phyloP scores from a whole-genome alignment of 2,888 invertebrate species.

The Phrixothrix hirtus region DNA sequence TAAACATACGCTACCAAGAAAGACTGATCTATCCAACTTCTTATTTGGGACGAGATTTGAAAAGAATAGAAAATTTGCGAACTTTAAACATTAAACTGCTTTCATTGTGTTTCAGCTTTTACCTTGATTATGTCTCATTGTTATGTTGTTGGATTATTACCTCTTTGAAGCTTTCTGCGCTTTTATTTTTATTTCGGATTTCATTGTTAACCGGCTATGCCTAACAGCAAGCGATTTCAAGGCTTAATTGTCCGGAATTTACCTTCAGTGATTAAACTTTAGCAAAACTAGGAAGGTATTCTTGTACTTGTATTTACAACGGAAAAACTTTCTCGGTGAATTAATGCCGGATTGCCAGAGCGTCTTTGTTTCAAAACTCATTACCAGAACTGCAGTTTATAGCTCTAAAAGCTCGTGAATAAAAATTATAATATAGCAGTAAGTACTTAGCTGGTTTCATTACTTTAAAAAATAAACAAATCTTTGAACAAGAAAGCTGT shows the following conservation, averaged over 20 bases:
- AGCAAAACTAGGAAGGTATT: conserved; percentile 41
- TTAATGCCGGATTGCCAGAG: conserved; percentile 39
- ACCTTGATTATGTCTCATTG: conserved; percentile 51
- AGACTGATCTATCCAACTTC: too few relatives aligned
- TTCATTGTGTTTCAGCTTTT: conserved; percentile 42
- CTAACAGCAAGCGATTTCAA: conserved; percentile 26
- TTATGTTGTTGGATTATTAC: conserved; percentile 45
- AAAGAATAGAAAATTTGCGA: conserved; percentile 38
- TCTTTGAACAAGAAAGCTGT: conserved; percentile 27
- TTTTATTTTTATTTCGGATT: conserved; percentile 31
- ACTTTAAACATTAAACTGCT: conserved; percentile 42
- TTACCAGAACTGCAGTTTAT: conserved; percentile 44
- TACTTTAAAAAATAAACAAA: conserved; percentile 36
- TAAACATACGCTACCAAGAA: too few relatives aligned
- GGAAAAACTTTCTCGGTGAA: conserved; percentile 41
- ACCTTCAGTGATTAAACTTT: conserved; percentile 46
- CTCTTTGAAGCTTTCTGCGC: conserved; percentile 28
- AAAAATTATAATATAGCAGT: conserved; percentile 46
- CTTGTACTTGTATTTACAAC: conserved; percentile 40
- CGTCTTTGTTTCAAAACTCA: conserved; percentile 46
- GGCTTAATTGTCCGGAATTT: conserved; percentile 48
- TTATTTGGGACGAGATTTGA: conserved; percentile 29
- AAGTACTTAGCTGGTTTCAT: conserved; percentile 44
- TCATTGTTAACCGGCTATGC: conserved; percentile 31
- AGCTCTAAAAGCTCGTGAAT: conserved; percentile 44